Base-by-base conservation (phyloP, 2,888 invertebrate species). In the Loripinus fragilis region DNA sequence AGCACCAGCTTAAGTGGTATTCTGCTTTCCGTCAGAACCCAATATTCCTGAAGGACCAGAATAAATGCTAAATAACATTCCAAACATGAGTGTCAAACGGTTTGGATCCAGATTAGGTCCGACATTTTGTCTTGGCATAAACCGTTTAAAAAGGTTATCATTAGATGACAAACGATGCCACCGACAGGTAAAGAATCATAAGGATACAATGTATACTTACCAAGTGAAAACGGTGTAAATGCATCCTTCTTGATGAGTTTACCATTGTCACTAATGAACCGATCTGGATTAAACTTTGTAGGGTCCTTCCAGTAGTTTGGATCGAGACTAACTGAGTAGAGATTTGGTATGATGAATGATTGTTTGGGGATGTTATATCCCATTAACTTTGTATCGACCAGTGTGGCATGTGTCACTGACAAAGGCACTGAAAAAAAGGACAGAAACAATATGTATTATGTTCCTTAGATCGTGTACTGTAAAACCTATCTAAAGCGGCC, bases 221-320 rank as follows among this genome's bases (percentile, higher is more conserved):
- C 55, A 25, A 55, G 5, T 5, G 55, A 55, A 55, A 55, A 55
- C 2, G 55, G 55, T 28, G 28, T 55, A 20, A 55, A 55, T 20
- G 55, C 55, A 28, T 55, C 55, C 30, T 55, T 55, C 55, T 55
- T 55, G 10, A 55, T 28, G 5, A 55, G 23, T 10, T 55, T 55
- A 25, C 55, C 55, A 28, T 3, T 25, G 30, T 17, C 55, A 17
- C 28, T 28, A 20, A 55, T 55, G 28, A 55, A 55, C 30, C 55
- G 55, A 28, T 55, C 55, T 2, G 55, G 55, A 23, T 55, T 55
- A 55, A 55, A 55, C 28, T 55, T 55, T 5, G 55, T 55, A 5
- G 55, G 55, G 8, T 55, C 55, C 28, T 55, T 17, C 55, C 55
- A 55, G 55, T 28, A 28, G 20, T 55, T 55, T 10, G 55, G 55